Conservation (phyloP, 2,113 vertebrate species). For the Isurus oxyrinchus region DNA sequence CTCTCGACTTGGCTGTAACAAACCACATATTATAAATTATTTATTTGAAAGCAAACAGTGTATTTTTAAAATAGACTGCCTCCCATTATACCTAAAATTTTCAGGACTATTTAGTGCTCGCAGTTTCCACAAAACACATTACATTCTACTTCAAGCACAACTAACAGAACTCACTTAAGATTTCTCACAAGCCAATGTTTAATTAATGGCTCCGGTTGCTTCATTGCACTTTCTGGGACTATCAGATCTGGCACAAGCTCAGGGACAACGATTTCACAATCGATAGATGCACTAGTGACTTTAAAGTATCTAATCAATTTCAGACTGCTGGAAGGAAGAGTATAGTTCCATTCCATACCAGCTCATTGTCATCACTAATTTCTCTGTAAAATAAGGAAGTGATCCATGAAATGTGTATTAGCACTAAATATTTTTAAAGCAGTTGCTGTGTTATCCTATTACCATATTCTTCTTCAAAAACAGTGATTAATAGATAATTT, state of each 20-base stretch:
- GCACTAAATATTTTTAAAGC: background rate
- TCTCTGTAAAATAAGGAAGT: conserved; percentile 9
- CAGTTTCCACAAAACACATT: conserved; percentile 20
- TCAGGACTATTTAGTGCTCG: background rate
- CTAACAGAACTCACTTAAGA: conserved; percentile 41
- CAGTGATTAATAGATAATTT: background rate
- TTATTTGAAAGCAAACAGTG: background rate
- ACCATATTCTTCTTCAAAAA: background rate
- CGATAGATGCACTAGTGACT: background rate
- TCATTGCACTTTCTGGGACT: background rate
- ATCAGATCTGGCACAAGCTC: conserved; percentile 39
- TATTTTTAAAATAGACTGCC: background rate
- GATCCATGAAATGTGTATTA: conserved; percentile 2
- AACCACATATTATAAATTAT: background rate
- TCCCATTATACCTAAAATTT: background rate
- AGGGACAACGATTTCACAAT: conserved; percentile 29
- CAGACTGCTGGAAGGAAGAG: background rate
- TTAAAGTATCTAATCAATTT: conserved; percentile 14
- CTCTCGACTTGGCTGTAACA: no score
- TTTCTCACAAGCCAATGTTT: conserved; percentile 28
- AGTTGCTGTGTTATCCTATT: background rate
- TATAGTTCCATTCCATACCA: background rate
- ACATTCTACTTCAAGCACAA: conserved; percentile 42
- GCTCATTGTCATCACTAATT: conserved; percentile 21
- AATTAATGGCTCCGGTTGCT: conserved; percentile 38